Percentiles rank a stretch among this genome's conserved stretches.
phyloP scores from a whole-genome alignment of 2,113 vertebrate species.

The Echinops telfairi region DNA sequence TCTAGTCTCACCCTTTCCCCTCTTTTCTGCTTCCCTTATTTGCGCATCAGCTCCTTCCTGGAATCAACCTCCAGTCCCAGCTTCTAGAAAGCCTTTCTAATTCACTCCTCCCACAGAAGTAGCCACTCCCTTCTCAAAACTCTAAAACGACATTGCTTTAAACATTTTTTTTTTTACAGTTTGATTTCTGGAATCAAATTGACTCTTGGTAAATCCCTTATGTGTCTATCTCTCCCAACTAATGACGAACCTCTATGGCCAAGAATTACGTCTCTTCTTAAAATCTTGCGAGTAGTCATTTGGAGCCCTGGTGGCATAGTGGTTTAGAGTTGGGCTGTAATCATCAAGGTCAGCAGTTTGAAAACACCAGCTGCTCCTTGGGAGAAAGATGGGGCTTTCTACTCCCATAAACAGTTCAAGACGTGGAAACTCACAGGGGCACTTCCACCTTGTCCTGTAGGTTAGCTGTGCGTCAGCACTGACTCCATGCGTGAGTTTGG shows the following conservation, averaged over 20 bases:
- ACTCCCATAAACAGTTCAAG: too few species aligned
- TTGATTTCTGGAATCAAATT: not conserved
- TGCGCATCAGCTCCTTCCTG: not conserved
- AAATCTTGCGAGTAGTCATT: too few species aligned
- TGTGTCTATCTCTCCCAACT: not conserved
- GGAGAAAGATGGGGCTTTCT: too few species aligned
- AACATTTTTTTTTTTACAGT: too few species aligned
- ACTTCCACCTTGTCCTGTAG: too few species aligned
- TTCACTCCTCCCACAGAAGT: not conserved
- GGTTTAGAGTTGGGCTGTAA: too few species aligned
- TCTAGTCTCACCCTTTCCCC: not conserved
- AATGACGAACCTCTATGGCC: not conserved
- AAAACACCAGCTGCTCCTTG: too few species aligned
- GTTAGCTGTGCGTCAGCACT: too few species aligned
- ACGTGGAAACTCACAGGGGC: too few species aligned
- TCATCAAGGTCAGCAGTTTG: too few species aligned
- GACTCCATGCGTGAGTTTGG: too few species aligned
- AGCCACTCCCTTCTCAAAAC: not conserved
- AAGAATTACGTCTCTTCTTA: not conserved
- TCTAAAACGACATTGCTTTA: not conserved
- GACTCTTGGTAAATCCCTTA: fast-evolving
- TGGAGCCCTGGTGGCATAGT: too few species aligned
- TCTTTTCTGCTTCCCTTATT: not conserved
- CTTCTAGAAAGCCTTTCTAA: not conserved
- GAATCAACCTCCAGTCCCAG: not conserved